Percentiles rank a stretch among this genome's conserved stretches.
phyloP scores from a whole-genome alignment of 23 tunicate species.

The Trididemnum nubilum region DNA sequence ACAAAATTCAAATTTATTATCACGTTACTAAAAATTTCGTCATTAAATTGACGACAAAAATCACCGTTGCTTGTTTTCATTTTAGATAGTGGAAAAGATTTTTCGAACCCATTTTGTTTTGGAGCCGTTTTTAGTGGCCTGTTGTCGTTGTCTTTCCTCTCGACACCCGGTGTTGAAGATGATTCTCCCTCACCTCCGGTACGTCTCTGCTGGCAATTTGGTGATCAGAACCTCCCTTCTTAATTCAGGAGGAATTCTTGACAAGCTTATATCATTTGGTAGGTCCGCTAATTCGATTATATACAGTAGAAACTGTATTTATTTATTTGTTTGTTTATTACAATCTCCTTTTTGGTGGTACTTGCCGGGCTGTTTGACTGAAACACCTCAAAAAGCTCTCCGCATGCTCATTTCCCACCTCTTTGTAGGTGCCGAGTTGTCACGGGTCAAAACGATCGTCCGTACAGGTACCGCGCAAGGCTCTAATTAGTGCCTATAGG shows the following conservation, averaged over 20 bases:
- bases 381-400: background rate
- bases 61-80: too few species aligned
- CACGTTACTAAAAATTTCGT: too few species aligned
- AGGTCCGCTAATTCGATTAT: background rate
- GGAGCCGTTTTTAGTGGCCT: slow-evolving; percentile 84
- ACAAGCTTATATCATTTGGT: slow-evolving; percentile 68
- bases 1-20: too few species aligned
- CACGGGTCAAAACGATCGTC: too few species aligned
- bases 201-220: slow-evolving; percentile 65
- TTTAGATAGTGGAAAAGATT: slow-evolving; percentile 65
- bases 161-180: slow-evolving; percentile 75
- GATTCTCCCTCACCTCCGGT: slow-evolving; percentile 78
- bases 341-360: background rate
- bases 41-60: too few species aligned
- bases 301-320: background rate
- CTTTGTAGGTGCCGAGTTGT: too few species aligned
- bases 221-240: slow-evolving; percentile 52
- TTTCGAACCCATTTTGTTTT: slow-evolving; percentile 71
- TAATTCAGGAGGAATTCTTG: slow-evolving; percentile 56
- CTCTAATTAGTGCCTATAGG: too few species aligned
- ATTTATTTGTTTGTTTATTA: background rate
- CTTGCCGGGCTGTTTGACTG: background rate
- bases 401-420: too few species aligned
- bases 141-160: slow-evolving; percentile 67
- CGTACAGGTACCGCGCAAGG: too few species aligned